Evolutionary conservation across 2,797 vertebrate genomes (phyloP).

Genomic region (Chaenodraco wilsoni): DNA sequence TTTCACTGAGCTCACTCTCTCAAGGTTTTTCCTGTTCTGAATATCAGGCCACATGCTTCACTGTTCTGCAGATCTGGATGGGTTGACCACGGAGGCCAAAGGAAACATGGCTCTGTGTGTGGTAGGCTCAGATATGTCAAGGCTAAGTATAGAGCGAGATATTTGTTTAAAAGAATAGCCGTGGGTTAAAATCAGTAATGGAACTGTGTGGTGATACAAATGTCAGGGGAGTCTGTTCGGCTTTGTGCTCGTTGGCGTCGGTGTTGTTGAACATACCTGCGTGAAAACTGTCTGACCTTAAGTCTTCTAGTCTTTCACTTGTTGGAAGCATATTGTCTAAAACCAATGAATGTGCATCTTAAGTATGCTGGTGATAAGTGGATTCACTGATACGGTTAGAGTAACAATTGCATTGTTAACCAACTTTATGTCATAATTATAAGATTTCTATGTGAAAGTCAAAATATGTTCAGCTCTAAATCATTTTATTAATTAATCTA

Average conservation of each 20-base stretch:
- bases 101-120: slow-evolving; percentile 78
- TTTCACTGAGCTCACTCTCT: slow-evolving; percentile 23
- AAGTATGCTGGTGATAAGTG: background rate
- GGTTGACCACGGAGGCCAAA: slow-evolving; percentile 50
- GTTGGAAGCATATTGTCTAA: slow-evolving; percentile 6
- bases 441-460: background rate
- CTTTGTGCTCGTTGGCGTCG: slow-evolving; percentile 54
- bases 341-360: background rate
- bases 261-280: slow-evolving; percentile 45
- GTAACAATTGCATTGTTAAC: background rate
- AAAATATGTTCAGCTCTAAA: background rate
- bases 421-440: background rate
- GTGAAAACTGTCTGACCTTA: slow-evolving; percentile 29
- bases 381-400: background rate
- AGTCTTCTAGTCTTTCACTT: slow-evolving; percentile 28
- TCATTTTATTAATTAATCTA: background rate
- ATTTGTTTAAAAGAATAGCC: slow-evolving; percentile 59
- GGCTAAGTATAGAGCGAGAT: slow-evolving; percentile 70
- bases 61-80: slow-evolving; percentile 59
- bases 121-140: slow-evolving; percentile 69
- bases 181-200: slow-evolving; percentile 58
- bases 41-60: slow-evolving; percentile 43
- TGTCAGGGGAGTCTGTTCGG: slow-evolving; percentile 48
- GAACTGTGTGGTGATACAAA: slow-evolving; percentile 46
- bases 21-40: slow-evolving; percentile 47